phyloP scores from a whole-genome alignment of 1,140 invertebrate genomes.

The Brachionus manjavacas region DNA sequence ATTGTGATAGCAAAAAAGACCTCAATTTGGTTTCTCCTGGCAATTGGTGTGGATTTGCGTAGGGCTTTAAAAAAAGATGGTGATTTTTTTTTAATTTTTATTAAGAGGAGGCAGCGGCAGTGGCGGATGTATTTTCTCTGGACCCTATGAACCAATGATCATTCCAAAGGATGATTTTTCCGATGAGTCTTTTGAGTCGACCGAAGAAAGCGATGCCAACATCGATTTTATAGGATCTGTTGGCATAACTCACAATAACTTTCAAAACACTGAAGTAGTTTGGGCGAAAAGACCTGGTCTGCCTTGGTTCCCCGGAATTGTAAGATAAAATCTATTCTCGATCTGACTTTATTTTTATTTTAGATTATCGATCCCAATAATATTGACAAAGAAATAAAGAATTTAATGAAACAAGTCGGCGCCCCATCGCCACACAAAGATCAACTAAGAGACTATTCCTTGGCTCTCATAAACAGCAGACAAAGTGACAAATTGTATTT shows the following conservation, averaged over 20 bases:
- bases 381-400: conserved; percentile 35
- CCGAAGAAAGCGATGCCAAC: conserved; percentile 33
- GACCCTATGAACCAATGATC: conserved; percentile 39
- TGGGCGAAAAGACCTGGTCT: conserved; percentile 26
- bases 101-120: conserved; percentile 19
- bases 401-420: conserved; percentile 36
- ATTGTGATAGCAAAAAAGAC: background rate
- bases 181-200: conserved; percentile 39
- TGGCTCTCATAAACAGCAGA: conserved; percentile 18
- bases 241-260: conserved; percentile 39
- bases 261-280: conserved; percentile 36
- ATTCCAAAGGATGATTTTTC: conserved; percentile 41
- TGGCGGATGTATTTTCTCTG: conserved; percentile 33
- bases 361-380: conserved; percentile 26
- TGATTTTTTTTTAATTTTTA: background rate
- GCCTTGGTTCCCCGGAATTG: conserved; percentile 36
- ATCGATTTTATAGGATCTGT: conserved; percentile 3
- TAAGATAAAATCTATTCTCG: background rate
- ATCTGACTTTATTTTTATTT: background rate
- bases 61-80: background rate
- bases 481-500: conserved; percentile 24
- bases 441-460: conserved; percentile 5
- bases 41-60: conserved; percentile 29
- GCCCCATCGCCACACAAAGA: conserved; percentile 30
- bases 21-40: conserved; percentile 27